Base-by-base conservation (phyloP, 2,113 vertebrate species). In the Leiothrix lutea region DNA sequence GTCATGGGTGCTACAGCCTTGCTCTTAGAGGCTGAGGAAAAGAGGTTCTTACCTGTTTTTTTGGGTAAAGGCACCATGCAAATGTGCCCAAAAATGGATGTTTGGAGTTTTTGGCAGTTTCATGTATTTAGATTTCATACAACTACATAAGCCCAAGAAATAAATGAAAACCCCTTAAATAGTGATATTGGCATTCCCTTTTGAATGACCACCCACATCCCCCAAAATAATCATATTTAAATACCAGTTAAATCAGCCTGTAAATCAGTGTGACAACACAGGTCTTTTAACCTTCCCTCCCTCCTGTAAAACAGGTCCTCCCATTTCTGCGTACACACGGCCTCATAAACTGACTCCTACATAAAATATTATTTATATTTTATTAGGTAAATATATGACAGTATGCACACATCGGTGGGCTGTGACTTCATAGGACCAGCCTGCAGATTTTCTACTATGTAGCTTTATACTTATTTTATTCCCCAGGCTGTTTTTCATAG, bases 381-480 rank as follows among this genome's bases (percentile, higher is more conserved):
- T 84, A 96, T 81, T 94, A 93, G 69, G 92, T 96, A 96, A 97
- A 97, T 90, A 96, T 94, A 96, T 96, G 95, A 97, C 88, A 95
- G 60, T 96, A 96, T 96, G 88, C 93, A 81, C 92, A 94, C 85
- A 78, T 94, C 44, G 22, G 92, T 91, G 85, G 86, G 90, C 90
- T 65, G 48, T 95, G 90, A 96, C 85, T 83, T 95, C 92, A 93
- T 96, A 85, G 74, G 40, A 42, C 90, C 82, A 88, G 72, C 56
- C 67, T 83, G 88, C 40, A 70, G 51, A 33, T 14, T 54, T 64
- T 47, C 19, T 38, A 31, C 75, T 81, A 33, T 57, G n/a, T 47
- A 54, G 90, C 69, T 95, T 74, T 96, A 72, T 90, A 74, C 56
- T 53, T 36, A 3, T 92, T 94, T 96, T 90, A 92, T 77, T 67